phyloP scores from a whole-genome alignment of 2,113 vertebrate genomes.

The Limnothrissa miodon region DNA sequence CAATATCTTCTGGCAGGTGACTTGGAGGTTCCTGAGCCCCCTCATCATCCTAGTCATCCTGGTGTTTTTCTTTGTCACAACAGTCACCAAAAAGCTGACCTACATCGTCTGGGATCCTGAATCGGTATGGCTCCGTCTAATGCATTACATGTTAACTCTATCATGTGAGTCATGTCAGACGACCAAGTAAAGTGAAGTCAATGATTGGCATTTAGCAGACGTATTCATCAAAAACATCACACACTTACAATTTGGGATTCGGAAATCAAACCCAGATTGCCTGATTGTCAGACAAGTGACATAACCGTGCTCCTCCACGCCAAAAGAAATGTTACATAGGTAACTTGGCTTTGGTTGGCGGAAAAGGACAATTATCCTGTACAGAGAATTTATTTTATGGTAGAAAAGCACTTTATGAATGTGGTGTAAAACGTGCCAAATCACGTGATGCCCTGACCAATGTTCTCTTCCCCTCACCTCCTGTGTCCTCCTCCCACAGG shows the following conservation, averaged over 20 bases:
- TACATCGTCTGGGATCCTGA: conserved; percentile 82
- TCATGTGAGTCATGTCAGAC: not conserved
- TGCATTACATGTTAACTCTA: not conserved
- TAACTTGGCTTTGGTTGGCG: too few species aligned
- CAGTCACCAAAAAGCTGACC: conserved; percentile 70
- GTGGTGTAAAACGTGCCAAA: not conserved
- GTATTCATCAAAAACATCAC: too few species aligned
- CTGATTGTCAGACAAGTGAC: too few species aligned
- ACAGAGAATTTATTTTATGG: too few species aligned
- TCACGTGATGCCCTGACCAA: not conserved
- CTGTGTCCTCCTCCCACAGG: conserved; percentile 61
- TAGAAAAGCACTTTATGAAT: not conserved
- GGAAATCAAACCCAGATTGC: too few species aligned
- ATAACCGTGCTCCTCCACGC: too few species aligned
- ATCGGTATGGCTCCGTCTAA: conserved; percentile 71
- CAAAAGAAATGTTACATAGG: too few species aligned
- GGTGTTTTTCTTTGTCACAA: conserved; percentile 83
- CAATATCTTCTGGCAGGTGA: conserved; percentile 87
- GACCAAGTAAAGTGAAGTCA: not conserved
- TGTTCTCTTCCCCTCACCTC: not conserved
- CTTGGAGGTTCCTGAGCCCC: conserved; percentile 84
- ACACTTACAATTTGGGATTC: too few species aligned
- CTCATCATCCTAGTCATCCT: conserved; percentile 87
- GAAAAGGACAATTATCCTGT: too few species aligned
- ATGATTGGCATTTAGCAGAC: too few species aligned